Percentiles rank a stretch among this genome's conserved stretches.
These are phyloP conservation scores for Polypterus bichir DNA, from an alignment of 2,113 vertebrate species.

Conservation along the genomic window DNA sequence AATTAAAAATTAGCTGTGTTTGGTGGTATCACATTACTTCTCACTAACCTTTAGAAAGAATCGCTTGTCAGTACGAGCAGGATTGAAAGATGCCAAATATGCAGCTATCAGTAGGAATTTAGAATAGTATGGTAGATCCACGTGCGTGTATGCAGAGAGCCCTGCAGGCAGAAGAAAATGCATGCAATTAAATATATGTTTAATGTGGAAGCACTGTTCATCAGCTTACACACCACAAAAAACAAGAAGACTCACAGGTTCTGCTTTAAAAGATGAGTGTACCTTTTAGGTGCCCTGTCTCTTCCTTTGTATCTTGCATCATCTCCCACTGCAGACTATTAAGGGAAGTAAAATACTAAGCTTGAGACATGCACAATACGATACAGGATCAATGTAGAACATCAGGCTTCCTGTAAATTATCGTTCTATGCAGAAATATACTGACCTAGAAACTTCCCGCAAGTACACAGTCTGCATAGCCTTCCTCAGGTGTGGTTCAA, in stretches of 20 bases:
- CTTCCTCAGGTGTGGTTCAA: conserved; percentile 90
- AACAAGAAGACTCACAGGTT: too few relatives aligned
- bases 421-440: not conserved
- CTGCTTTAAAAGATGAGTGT: conserved; percentile 15
- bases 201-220: too few relatives aligned
- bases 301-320: conserved; percentile 59
- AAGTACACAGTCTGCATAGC: conserved; percentile 97
- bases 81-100: conserved; percentile 92
- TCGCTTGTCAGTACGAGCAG: conserved; percentile 84
- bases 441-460: conserved; percentile 85
- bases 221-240: too few relatives aligned
- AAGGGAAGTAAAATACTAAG: not conserved
- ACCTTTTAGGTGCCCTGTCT: conserved; percentile 75
- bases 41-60: conserved; percentile 86
- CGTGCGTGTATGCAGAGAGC: conserved; percentile 79
- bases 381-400: too few relatives aligned
- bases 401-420: too few relatives aligned
- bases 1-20: too few relatives aligned
- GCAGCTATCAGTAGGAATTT: conserved; percentile 93
- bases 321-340: conserved; percentile 83
- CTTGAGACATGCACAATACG: too few relatives aligned
- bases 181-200: too few relatives aligned
- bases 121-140: conserved; percentile 93
- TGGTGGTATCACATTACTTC: too few relatives aligned
- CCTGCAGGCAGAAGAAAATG: conserved; percentile 33